Evolutionary conservation across 2,888 invertebrate genomes (phyloP), one percentile per base, ranked within the genome.

Genomic region (Andrena trimmerana): DNA sequence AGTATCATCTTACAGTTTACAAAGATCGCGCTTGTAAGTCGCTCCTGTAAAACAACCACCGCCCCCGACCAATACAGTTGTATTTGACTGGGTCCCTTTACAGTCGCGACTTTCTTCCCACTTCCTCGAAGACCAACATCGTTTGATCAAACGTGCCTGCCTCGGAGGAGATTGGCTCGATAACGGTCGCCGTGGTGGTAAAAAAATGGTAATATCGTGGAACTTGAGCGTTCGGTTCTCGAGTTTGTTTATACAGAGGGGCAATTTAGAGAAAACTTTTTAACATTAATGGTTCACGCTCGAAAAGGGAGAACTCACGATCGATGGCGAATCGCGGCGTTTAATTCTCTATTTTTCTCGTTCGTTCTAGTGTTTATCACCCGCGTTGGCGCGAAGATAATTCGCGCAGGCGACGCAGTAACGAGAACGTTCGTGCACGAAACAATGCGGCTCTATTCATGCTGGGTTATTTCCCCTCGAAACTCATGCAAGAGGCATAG

Each of bases 1-100:
- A 86, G 90, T 91, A 88, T 91, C 90, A 90, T 90, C 89, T 90
- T 90, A 91, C 91, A 84, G 85, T 88, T 90, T 90, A 89, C 87
- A 88, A 89, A 88, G 89, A 90, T 88, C 86, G 79, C 82, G 88
- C 88, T 88, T 88, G 91, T 90, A 90, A 90, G 90, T 80, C 88
- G 89, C 80, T 86, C 77, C 87, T 84, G 87, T 87, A 86, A 87
- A 87, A 75, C 87, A 81, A 86, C 84, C 60, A 50, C 65, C 85
- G 42, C 65, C 83, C 27, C 65, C 71, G 57, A 42, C 62, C 60
- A 63, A 50, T 2, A 27, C 48, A 66, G 70, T 60, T 65, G 73
- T 83, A 84, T 86, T 85, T 74, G 86, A 79, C 84, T 75, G 84
- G 86, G 86, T 88, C 87, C 84, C 85, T 42, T 29, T 83, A 85